A percentile compares a stretch with the other conserved stretches of the same genome.
These are phyloP conservation scores for Hozukius guyotensis DNA, from an alignment of 2,797 vertebrate genomes.

Conservation along the genomic window DNA sequence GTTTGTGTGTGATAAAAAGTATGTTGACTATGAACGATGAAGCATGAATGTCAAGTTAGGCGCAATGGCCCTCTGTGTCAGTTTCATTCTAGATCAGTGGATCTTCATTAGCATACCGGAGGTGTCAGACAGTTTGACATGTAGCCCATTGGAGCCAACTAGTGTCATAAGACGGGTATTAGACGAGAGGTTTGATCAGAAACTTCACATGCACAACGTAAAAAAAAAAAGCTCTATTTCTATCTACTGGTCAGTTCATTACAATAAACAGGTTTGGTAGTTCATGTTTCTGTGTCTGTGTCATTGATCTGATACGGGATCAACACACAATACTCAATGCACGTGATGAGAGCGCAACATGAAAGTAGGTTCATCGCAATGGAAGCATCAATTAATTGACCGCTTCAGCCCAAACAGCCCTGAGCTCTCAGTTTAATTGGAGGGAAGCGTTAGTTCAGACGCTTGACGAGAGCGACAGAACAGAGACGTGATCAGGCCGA, in stretches of 20 bases:
- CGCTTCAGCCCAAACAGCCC: constrained; percentile 43
- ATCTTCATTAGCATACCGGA: not conserved
- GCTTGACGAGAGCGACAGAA: constrained; percentile 6
- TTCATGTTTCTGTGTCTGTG: constrained; percentile 1
- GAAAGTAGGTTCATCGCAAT: constrained; percentile 53
- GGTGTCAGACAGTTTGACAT: constrained; percentile 8
- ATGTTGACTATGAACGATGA: not conserved
- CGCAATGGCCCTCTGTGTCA: not conserved
- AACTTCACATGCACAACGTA: not conserved
- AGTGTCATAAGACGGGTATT: not conserved
- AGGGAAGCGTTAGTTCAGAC: constrained; percentile 24
- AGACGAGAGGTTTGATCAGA: not conserved
- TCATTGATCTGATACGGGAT: constrained; percentile 16
- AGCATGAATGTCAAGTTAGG: not conserved
- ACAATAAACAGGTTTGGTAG: not conserved
- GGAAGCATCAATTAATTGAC: constrained; percentile 59
- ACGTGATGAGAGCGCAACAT: constrained; percentile 36
- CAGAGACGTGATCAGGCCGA: constrained; percentile 38
- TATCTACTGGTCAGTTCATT: not conserved
- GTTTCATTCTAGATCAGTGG: not conserved
- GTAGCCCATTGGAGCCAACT: not conserved
- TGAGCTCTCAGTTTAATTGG: constrained; percentile 53
- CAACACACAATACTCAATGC: constrained; percentile 19
- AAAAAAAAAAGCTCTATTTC: too few relatives aligned
- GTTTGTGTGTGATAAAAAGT: not conserved